phyloP scores from a whole-genome alignment of 2,888 invertebrate species.

The Calliphora vomitoria region DNA sequence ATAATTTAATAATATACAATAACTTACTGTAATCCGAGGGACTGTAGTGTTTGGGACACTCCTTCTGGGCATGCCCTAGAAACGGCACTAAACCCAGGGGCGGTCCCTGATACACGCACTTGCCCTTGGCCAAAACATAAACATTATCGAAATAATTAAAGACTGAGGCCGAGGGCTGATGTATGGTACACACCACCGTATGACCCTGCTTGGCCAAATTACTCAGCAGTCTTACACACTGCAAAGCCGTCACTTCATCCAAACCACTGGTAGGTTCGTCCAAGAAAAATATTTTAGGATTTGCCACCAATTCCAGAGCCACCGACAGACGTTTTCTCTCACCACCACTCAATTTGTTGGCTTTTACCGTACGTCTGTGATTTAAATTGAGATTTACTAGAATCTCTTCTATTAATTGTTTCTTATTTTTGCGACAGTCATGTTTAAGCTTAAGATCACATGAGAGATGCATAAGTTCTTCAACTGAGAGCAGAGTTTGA shows the following conservation, averaged over 20 bases:
- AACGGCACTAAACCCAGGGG: conserved; percentile 87
- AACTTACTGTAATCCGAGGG: conserved; percentile 90
- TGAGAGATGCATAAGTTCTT: conserved; percentile 92
- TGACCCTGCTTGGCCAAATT: conserved; percentile 87
- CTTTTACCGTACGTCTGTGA: conserved; percentile 82
- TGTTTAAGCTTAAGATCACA: conserved; percentile 89
- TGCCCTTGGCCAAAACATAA: conserved; percentile 88
- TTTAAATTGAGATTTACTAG: conserved; percentile 82
- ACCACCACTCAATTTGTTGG: conserved; percentile 89
- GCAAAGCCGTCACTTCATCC: conserved; percentile 88
- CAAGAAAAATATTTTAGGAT: conserved; percentile 93
- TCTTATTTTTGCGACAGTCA: conserved; percentile 77
- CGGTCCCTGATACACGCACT: conserved; percentile 88
- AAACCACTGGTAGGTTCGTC: conserved; percentile 92
- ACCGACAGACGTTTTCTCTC: conserved; percentile 92
- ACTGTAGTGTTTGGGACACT: conserved; percentile 88
- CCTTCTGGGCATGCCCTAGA: conserved; percentile 86
- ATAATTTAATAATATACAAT: not conserved
- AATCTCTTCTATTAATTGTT: conserved; percentile 81
- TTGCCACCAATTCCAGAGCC: conserved; percentile 92
- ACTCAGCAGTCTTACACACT: conserved; percentile 87
- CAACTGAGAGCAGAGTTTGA: conserved; percentile 89
- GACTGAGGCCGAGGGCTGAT: conserved; percentile 89
- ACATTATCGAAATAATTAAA: conserved; percentile 88
- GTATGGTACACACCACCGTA: conserved; percentile 89